phyloP scores from a whole-genome alignment of 2,888 invertebrate species.

The Podotricha telesiphe region DNA sequence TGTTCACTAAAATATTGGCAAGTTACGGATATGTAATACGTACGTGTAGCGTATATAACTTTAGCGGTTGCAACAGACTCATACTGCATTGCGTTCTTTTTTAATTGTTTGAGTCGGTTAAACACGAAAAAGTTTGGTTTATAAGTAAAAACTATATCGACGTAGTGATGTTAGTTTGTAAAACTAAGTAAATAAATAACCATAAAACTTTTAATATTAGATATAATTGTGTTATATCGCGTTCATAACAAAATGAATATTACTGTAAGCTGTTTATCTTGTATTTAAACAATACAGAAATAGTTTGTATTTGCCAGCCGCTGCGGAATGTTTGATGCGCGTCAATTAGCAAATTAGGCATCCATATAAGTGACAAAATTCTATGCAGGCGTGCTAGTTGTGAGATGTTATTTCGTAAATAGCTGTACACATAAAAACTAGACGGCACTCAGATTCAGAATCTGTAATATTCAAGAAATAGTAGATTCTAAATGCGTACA shows the following conservation, averaged over 20 bases:
- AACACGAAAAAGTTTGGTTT: not conserved
- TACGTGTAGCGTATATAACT: not conserved
- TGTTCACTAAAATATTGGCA: not conserved
- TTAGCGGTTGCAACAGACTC: not conserved
- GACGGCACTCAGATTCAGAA: not conserved
- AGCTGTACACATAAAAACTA: not conserved
- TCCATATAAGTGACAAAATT: slow-evolving; percentile 36
- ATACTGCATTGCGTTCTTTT: slow-evolving; percentile 18
- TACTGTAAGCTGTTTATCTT: not conserved
- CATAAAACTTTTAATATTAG: no score
- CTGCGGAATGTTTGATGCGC: not conserved
- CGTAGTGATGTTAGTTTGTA: no score
- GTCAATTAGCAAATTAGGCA: not conserved
- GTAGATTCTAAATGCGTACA: slow-evolving; percentile 53
- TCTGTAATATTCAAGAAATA: not conserved
- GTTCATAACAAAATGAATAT: no score
- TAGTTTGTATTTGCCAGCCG: not conserved
- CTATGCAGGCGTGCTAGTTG: slow-evolving; percentile 28
- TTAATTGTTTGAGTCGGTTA: no score
- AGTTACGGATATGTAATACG: not conserved
- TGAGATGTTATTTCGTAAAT: not conserved
- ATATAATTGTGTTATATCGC: no score
- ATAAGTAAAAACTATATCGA: not conserved
- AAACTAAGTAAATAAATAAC: no score
- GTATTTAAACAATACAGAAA: not conserved